These are phyloP conservation scores for Dermolepida albohirtum DNA, from an alignment of 2,888 invertebrate species.

Conservation along the genomic window DNA sequence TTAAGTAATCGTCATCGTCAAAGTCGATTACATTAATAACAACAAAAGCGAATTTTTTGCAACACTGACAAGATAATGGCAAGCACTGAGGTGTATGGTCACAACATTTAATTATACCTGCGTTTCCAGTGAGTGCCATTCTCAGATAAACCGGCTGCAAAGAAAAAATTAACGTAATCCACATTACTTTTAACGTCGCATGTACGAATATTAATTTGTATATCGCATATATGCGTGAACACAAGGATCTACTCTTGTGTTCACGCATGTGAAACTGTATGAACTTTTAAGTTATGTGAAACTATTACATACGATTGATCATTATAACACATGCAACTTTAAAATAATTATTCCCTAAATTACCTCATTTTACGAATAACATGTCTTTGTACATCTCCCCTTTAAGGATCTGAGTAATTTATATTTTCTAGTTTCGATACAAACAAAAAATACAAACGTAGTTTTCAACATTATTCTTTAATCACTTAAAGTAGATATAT, in stretches of 20 bases:
- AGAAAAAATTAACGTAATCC: conserved; percentile 32
- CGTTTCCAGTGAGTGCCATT: conserved; percentile 75
- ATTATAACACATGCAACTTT: no score
- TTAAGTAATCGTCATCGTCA: conserved; percentile 59
- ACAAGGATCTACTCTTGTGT: no score
- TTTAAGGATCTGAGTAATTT: no score
- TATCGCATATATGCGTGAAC: no score
- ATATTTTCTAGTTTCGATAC: no score
- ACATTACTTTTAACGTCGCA: not conserved
- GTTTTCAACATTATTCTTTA: no score
- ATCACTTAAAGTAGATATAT: no score
- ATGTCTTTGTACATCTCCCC: no score
- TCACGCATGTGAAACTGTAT: not conserved
- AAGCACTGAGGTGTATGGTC: conserved; percentile 65
- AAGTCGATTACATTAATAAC: conserved; percentile 64
- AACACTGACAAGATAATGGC: conserved; percentile 66
- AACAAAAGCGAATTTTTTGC: conserved; percentile 63
- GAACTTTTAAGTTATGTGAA: not conserved
- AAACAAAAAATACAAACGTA: no score
- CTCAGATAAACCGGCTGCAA: conserved; percentile 85
- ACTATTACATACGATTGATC: not conserved
- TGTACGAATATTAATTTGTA: no score
- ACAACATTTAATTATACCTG: conserved; percentile 81
- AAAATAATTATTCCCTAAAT: no score
- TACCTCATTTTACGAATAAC: no score